A percentile compares a stretch with the other conserved stretches of the same genome.
Evolutionary conservation across 2,797 vertebrate species (phyloP).

Genomic region (Hippoglossus hippoglossus): DNA sequence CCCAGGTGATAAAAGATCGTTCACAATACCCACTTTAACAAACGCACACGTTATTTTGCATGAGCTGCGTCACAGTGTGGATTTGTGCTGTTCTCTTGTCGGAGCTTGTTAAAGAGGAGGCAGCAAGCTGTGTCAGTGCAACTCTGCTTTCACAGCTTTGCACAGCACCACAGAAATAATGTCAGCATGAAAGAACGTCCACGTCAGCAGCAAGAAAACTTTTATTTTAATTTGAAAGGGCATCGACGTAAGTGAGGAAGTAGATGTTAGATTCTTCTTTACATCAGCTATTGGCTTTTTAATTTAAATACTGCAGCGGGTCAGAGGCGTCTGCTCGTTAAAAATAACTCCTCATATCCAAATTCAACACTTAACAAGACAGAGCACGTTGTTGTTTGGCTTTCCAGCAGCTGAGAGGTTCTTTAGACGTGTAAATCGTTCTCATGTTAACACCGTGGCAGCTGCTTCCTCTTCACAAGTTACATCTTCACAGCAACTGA

Average conservation of each 20-base stretch:
- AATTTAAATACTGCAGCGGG: no score
- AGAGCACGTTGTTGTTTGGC: background rate
- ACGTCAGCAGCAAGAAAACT: no score
- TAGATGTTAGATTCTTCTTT: background rate
- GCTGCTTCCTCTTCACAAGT: conserved; percentile 1
- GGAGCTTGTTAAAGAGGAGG: background rate
- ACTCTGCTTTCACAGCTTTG: background rate
- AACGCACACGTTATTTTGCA: background rate
- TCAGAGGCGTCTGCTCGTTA: no score
- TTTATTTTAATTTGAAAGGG: no score
- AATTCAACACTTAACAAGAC: no score
- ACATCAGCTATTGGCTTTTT: background rate
- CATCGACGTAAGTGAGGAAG: no score
- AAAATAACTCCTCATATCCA: no score
- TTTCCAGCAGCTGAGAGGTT: background rate
- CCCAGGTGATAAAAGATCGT: background rate
- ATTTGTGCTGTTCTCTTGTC: background rate
- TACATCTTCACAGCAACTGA: conserved; percentile 5
- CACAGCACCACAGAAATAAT: no score
- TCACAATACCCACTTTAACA: background rate
- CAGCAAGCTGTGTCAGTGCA: background rate
- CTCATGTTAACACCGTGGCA: background rate
- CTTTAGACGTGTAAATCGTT: background rate
- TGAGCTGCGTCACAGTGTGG: background rate
- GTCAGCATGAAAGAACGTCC: no score